Base-by-base conservation (phyloP, 1,140 invertebrate genomes). In the Drosophila cardini region DNA sequence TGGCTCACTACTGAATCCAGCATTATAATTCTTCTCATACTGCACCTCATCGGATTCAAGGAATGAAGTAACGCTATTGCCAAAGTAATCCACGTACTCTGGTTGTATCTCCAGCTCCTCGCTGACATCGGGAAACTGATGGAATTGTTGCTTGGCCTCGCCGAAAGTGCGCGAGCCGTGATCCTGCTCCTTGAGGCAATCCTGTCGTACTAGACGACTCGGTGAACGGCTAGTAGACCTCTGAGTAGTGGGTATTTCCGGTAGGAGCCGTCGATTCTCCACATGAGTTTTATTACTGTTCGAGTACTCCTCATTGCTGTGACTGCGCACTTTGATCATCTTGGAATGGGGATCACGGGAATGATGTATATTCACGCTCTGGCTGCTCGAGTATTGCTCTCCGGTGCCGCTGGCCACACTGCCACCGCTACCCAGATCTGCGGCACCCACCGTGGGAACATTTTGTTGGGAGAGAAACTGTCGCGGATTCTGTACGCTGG, bases 311-410 rank as follows among this genome's bases (percentile, higher is more conserved):
- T 92, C 91, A 58, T 92, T 92, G 67, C 91, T 92, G 61, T 92
- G 91, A 45, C 91, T 92, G 40, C 91, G 91, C 56, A 92, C 91
- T 74, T 92, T 92, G 13, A 92, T 92, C 91, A 92, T 92, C 79
- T 92, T 92, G 16, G 90, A 68, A 40, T 90, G 89, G 40, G 80
- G 79, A 60, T 91, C 90, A 0, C 90, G 72, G 2, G 86, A 78
- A 18, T 90, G 79, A 45, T 92, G 91, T n/a, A 90, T 91, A 10
- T 92, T 92, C 4, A 92, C 91, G 56, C 91, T 92, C 72, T 92
- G 91, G 43, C 91, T 92, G 58, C 91, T 92, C 0, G 91, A 90
- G 60, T 92, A 92, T n/a, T 92, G 91, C 40, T 92, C 91, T 3
- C 80, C 90, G 0, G 78, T 46, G 1, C 26, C 74, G 32, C 80